These are phyloP conservation scores for Stichodactyla helianthus DNA, from an alignment of 64 coral and sea anemone genomes.

Conservation along the genomic window DNA sequence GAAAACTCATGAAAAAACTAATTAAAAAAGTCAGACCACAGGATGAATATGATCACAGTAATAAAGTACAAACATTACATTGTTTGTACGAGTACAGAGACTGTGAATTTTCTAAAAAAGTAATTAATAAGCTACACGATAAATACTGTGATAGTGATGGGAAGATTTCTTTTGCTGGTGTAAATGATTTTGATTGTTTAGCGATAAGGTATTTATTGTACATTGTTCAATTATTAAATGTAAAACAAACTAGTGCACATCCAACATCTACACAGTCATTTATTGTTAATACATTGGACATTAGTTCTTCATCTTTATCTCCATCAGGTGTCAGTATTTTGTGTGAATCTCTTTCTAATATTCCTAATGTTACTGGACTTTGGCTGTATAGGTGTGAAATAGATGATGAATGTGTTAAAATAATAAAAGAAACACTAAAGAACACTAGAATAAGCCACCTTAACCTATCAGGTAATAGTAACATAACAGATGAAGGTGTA, in stretches of 20 bases:
- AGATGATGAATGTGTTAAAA: background rate
- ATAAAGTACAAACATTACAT: background rate
- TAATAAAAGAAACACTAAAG: background rate
- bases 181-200: constrained; percentile 8
- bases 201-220: background rate
- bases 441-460: background rate
- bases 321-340: background rate
- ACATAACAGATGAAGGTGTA: background rate
- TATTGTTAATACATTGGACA: constrained; percentile 2
- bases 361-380: background rate
- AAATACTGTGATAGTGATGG: background rate
- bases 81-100: constrained; percentile 15
- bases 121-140: background rate
- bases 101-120: background rate
- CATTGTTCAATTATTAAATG: background rate
- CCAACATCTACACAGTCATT: background rate
- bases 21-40: background rate
- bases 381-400: background rate
- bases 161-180: background rate
- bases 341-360: background rate
- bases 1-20: background rate
- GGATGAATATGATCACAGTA: background rate
- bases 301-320: background rate
- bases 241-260: background rate
- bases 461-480: background rate